Base-by-base conservation (phyloP, 2,888 invertebrate species). In the Coelogynopora nodosa region DNA sequence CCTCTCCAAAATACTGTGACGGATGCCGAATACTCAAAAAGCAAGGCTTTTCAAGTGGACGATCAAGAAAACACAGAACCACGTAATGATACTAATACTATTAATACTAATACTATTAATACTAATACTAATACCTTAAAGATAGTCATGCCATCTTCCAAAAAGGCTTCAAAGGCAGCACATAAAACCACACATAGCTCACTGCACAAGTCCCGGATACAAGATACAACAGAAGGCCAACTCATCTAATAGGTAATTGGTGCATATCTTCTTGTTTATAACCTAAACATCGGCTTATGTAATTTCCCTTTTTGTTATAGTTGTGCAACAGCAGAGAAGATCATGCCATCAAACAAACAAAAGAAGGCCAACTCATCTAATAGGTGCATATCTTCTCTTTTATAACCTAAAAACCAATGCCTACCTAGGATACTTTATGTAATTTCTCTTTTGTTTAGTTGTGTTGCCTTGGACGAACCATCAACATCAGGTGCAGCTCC, bases 141-240 rank as follows among this genome's bases (percentile, higher is more conserved):
- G 18, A 74, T 23, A 74, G 74, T 74, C 74, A 74, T 74, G 74
- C 23, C 74, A 74, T 74, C 74, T 74, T 26, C 74, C 74, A 74
- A 74, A 74, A 74, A 74, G 74, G 74, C 74, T 74, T 74, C 74
- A 74, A 74, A 74, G 74, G 74, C 5, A 74, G 74, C 74, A 74
- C 74, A 74, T 74, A 13, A 74, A 74, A 74, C 27, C 74, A 74
- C 23, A 23, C 74, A 23, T 74, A 74, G 74, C 74, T 74, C 74
- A 74, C 74, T 26, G 27, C 74, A 74, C 74, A 74, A 5, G 27
- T 74, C 27, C 27, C 74, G 23, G 74, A 74, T 26, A 74, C 74
- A 13, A 2, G 10, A 74, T n/a, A 26, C 74, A 74, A 74, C 74
- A 23, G 74, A 74, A 74, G 74, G 5, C 74, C 74, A 74, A 74